Conservation (phyloP, 2,113 vertebrate genomes). For the Brachionichthys hirsutus region DNA sequence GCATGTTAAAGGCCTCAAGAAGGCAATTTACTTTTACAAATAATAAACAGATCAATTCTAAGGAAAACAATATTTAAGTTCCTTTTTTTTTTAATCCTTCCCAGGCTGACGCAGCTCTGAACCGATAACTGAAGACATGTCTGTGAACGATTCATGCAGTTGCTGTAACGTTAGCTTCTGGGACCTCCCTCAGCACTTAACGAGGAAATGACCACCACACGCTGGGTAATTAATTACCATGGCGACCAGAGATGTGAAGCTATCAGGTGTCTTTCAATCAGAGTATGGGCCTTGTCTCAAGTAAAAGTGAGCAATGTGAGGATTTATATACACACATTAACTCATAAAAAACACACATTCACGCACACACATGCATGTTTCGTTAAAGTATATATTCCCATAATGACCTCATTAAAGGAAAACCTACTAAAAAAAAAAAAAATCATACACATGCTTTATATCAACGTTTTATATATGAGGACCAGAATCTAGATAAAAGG, state of each 20-base stretch:
- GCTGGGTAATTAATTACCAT: conserved; percentile 57
- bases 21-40: no score
- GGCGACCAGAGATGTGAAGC: conserved; percentile 50
- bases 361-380: background rate
- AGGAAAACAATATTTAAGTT: background rate
- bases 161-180: conserved; percentile 50
- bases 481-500: no score
- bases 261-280: conserved; percentile 70
- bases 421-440: background rate
- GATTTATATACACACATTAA: conserved; percentile 31
- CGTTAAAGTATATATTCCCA: background rate
- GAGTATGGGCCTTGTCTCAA: conserved; percentile 18
- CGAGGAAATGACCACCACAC: conserved; percentile 67
- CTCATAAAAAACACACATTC: conserved; percentile 6
- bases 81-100: conserved; percentile 32
- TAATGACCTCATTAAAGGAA: conserved; percentile 15
- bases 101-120: conserved; percentile 17
- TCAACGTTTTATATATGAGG: no score
- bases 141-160: conserved; percentile 42
- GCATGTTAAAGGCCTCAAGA: no score
- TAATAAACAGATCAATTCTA: background rate
- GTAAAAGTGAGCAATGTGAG: conserved; percentile 56
- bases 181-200: conserved; percentile 58
- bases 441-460: no score
- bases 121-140: conserved; percentile 51